Evolutionary conservation across 2,113 vertebrate genomes (phyloP), one percentile per base, ranked within the genome.

Genomic region (Caranx ignobilis): DNA sequence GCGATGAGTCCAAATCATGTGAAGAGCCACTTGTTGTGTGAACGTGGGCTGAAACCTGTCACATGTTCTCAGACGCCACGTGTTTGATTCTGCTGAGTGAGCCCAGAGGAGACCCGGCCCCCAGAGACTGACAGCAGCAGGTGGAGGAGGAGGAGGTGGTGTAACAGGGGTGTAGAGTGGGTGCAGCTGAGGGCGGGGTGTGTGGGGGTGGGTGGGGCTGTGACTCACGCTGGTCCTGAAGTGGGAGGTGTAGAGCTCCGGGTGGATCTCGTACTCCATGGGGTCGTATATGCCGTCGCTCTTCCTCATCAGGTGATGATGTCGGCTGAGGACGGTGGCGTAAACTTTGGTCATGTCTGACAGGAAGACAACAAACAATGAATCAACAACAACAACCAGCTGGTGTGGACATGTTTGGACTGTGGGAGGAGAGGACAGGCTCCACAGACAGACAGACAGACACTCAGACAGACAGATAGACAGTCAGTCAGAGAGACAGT

Each of bases 271-370:
- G 9, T 98, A 99, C 84, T 99, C 98, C 60, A 89, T 83, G 32
- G 98, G 97, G 88, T 99, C 98, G 59, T 98, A 99, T 0, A 94
- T 75, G 39, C 96, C 95, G 87, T 98, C 97, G 37, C 71, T 96
- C 91, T 98, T 99, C 89, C 98, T 96, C 83, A 98, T 89, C 78
- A 99, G 95, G 91, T 99, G 98, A 83, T 99, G 98, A 81, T 97
- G 98, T 68, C 97, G 96, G 92, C 98, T 99, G 92, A 99, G 91
- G 31, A 99, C 98, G 0, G 97, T 99, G 75, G 95, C 97, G 65
- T 97, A 99, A 19, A 99, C 97, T 94, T 97, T 98, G 57, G 93
- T 96, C 87, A 97, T 93, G 78, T 99, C 98, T 99, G 77, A 52
- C n/a, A 71, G 69, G 16, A 77, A 56, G 59, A 56, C 9, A 26